Evolutionary conservation across 2,113 vertebrate genomes (phyloP), one percentile per base, ranked within the genome.

Genomic region (Menura novaehollandiae): DNA sequence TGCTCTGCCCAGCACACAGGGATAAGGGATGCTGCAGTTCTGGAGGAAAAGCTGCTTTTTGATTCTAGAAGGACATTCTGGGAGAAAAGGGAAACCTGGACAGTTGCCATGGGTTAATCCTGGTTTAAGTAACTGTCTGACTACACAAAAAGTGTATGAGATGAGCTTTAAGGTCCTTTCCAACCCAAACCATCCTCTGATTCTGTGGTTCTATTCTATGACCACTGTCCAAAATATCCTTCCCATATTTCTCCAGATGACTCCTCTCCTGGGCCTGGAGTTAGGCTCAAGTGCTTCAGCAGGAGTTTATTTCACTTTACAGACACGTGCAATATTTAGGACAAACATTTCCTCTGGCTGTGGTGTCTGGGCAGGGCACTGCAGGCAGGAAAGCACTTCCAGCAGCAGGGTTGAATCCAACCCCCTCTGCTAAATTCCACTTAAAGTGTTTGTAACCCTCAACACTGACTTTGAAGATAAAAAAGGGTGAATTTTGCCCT

Each of bases 41-140:
- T 15, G 58, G 7, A 72, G 62, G 62, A 64, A 64, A 55, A 20
- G 37, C 18, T 5, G 10, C 1, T 58, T 74, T 82, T 46, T 72
- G 0, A 53, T 62, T 67, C 46, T 66, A 58, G 23, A 43, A 12
- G 3, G 1, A 13, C 0, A 0, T 15, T 67, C 13, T 15, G 30
- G 39, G 60, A 51, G 43, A 19, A 58, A 78, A 78, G 3, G 37
- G 17, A 85, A 92, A 39, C 22, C 27, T 66, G 35, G 32, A 0
- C 11, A 4, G 69, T 77, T 44, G 10, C 46, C 9, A 5, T 6
- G 28, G 51, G 41, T 83, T 86, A 85, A 60, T 75, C 32, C 55
- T 22, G 41, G 37, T 62, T 67, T 75, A 10, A 52, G 3, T 1
- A 30, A 33, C 13, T 14, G 2, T 6, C 14, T 68, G 53, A 12